Evolutionary conservation across 2,888 invertebrate species (phyloP), one percentile per base, ranked within the genome.

Genomic region (Rhamphomyia laevipes): DNA sequence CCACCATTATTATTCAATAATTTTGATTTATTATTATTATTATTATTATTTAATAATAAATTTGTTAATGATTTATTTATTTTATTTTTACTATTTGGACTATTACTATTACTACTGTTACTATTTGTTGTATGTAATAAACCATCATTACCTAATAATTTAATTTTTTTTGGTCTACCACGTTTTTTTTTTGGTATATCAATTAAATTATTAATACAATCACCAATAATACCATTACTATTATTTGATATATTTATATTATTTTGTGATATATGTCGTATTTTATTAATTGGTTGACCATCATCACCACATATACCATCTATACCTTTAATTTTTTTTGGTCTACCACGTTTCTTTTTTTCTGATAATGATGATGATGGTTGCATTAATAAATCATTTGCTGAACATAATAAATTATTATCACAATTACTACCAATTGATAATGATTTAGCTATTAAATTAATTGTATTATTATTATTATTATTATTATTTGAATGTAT

Each of bases 261-360:
- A 27, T 27, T 27, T 27, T 27, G 23, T 27, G 4, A 2, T 73
- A 42, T 78, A 77, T 52, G 78, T 80, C 45, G 77, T 76, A 57
- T 56, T 27, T 58, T 54, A 27, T 55, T 35, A 2, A 49, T 48
- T 11, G 49, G 27, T 12, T 49, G 48, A 0, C 56, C 65, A 76
- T 82, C 27, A 77, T 82, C 64, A 80, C 84, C 63, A 78, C 71
- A 63, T 83, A 84, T 80, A 30, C 43, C 48, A 37, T 50, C 48
- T 1, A 49, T 55, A 5, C 60, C 62, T 41, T 66, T 67, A 0
- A 67, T 58, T 70, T 90, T 90, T 73, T 89, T 89, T 52, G 90
- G 89, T n/a, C 89, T 73, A 2, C 90, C 90, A n/a, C 89, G 76
- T 68, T 89, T 89, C 74, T 90, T 90, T 73, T 89, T 89, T 43